These are phyloP conservation scores for Schlechtendalia chinensis DNA, from an alignment of 1,140 invertebrate species.

Conservation along the genomic window DNA sequence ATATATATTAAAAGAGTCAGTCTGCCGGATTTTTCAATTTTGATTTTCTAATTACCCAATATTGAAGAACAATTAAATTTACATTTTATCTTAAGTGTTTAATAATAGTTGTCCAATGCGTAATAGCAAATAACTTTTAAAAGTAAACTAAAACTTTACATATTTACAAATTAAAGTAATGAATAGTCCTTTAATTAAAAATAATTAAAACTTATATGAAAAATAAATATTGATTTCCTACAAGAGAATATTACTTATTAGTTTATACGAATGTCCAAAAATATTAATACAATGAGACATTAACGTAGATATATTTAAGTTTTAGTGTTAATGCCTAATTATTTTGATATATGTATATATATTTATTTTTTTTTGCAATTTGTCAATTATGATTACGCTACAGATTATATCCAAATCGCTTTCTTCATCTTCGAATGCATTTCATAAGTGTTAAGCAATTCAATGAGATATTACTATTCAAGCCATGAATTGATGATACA, in stretches of 20 bases:
- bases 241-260: not conserved
- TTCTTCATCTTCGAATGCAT: too few relatives aligned
- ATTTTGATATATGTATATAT: too few relatives aligned
- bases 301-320: too few relatives aligned
- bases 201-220: not conserved
- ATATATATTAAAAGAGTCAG: too few relatives aligned
- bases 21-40: not conserved
- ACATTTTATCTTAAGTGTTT: not conserved
- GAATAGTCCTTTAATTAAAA: not conserved
- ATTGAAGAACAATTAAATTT: not conserved
- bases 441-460: too few relatives aligned
- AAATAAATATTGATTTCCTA: not conserved
- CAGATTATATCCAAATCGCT: too few relatives aligned
- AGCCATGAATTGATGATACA: too few relatives aligned
- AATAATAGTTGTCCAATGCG: not conserved
- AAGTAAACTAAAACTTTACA: not conserved
- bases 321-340: not conserved
- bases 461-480: too few relatives aligned
- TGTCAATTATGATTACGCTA: too few relatives aligned
- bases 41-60: not conserved
- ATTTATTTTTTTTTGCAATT: not conserved
- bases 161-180: not conserved
- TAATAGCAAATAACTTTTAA: not conserved
- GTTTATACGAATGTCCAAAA: not conserved
- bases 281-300: too few relatives aligned